Percentiles rank a stretch among this genome's conserved stretches.
Evolutionary conservation across 2,888 invertebrate species (phyloP).

Genomic region (Rhaphigaster nebulosa): DNA sequence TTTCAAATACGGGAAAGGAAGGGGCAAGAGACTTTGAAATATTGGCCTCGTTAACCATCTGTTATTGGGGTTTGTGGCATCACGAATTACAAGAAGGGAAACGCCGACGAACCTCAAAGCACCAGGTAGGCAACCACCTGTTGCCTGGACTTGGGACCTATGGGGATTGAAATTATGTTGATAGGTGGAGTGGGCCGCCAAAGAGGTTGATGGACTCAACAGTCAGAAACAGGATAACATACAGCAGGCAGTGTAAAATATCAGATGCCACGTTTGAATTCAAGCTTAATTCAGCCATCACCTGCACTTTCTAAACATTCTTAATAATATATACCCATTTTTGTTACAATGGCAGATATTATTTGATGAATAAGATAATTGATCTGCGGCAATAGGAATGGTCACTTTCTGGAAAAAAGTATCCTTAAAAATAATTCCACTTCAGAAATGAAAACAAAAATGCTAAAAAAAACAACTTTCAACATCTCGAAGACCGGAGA

Average conservation of each 20-base stretch:
- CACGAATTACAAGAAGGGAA: conserved; percentile 18
- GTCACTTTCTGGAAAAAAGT: too few species aligned
- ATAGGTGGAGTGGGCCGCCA: not conserved
- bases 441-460: too few species aligned
- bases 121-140: not conserved
- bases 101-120: not conserved
- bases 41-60: not conserved
- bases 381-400: too few species aligned
- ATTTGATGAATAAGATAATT: too few species aligned
- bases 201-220: not conserved
- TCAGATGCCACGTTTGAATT: not conserved
- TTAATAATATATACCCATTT: too few species aligned
- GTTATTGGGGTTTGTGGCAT: not conserved
- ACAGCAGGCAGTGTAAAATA: not conserved
- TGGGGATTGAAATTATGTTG: not conserved
- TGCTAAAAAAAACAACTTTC: too few species aligned
- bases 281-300: too few species aligned
- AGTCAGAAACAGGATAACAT: not conserved
- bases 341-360: too few species aligned
- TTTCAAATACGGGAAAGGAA: not conserved
- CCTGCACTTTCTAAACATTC: too few species aligned
- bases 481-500: too few species aligned
- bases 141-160: not conserved
- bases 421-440: too few species aligned
- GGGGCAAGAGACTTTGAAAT: not conserved